Base-by-base conservation (phyloP, 92 coral and sea anemone genomes). In the Porites cylindrica region DNA sequence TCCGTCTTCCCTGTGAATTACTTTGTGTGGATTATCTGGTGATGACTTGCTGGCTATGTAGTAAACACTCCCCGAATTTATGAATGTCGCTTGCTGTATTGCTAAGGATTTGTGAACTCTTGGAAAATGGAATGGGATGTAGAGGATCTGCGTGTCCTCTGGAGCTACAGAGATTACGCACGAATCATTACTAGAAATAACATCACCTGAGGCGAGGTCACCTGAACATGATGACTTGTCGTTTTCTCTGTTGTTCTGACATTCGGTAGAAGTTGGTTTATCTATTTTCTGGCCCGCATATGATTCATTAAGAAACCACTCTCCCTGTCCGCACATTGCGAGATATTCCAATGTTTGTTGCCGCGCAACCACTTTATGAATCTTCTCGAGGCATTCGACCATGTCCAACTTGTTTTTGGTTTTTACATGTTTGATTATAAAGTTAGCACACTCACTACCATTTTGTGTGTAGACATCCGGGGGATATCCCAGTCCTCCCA, bases 1-100 rank as follows among this genome's bases (percentile, higher is more conserved):
- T n/a, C 78, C 64, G 4, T 74, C n/a, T 52, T 63, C 78, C n/a
- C 47, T 74, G 7, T n/a, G 64, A 16, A 74, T 16, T 74, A 74
- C 38, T 74, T 50, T 74, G 78, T 74, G 78, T 4, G 78, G 78
- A 51, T 74, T 74, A 0, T 74, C 11, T 51, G 78, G 78, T 26
- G 78, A 74, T 26, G 78, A 51, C 50, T 74, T 74, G 78, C 78
- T 74, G 0, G 78, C 78, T 16, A 74, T 63, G 64, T 74, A 74
- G 6, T 56, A 38, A 17, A 54, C 50, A 54, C 47, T 21, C 64
- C 3, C 78, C 64, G 50, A 70, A 70, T 29, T 20, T 1, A 18
- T 70, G 75, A 70, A 70, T 70, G 50, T 70, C 75, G 52, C 20
- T 29, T 32, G 24, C 75, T 70, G 75, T 17, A 70, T 11, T 20